A percentile compares a stretch with the other conserved stretches of the same genome.
Conservation (phyloP, 2,797 vertebrate genomes). For the Lithobates pipiens region DNA sequence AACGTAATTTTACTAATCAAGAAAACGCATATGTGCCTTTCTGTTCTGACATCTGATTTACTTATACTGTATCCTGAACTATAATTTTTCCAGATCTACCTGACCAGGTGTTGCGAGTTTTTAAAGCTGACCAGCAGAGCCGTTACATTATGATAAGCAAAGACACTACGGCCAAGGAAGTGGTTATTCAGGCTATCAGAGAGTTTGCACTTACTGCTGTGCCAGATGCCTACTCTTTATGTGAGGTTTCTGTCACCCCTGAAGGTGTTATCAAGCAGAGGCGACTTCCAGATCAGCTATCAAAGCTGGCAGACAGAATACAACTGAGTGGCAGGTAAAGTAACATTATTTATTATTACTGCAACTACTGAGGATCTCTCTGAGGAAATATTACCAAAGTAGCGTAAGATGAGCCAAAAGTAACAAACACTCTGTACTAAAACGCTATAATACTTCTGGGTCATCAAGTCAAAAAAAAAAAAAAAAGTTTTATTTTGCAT, state of each 20-base stretch:
- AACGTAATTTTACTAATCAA: background rate
- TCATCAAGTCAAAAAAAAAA: too few species aligned
- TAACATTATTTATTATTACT: background rate
- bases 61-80: background rate
- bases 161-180: constrained; percentile 97
- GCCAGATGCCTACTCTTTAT: constrained; percentile 91
- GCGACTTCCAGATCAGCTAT: constrained; percentile 94
- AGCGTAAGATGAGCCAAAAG: too few species aligned
- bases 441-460: too few species aligned
- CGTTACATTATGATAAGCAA: constrained; percentile 99
- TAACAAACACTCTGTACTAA: too few species aligned
- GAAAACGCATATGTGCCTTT: background rate
- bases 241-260: constrained; percentile 96
- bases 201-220: constrained; percentile 94
- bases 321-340: constrained; percentile 93
- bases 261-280: constrained; percentile 98
- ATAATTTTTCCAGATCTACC: constrained; percentile 85
- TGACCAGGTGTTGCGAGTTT: constrained; percentile 95
- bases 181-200: constrained; percentile 93
- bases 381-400: too few species aligned
- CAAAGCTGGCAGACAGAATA: constrained; percentile 97
- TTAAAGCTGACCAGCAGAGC: constrained; percentile 98
- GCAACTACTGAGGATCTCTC: background rate
- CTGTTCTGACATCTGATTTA: background rate
- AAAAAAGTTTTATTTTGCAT: too few species aligned